phyloP scores from a whole-genome alignment of 2,888 invertebrate genomes.

The Synanthedon andrenaeformis region DNA sequence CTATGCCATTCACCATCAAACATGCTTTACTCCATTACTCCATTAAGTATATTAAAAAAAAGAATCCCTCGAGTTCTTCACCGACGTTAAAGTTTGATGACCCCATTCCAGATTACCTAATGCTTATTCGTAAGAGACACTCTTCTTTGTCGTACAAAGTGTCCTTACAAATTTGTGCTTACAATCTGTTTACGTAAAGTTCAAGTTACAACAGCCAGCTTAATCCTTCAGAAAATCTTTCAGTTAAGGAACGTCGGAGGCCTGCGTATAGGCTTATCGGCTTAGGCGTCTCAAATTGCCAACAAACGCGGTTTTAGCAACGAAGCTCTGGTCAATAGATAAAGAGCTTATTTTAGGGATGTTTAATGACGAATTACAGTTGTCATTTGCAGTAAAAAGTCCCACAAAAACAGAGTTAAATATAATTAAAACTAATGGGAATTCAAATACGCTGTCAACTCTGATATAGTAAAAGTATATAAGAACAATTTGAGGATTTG shows the following conservation, averaged over 20 bases:
- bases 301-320: not conserved
- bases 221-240: not conserved
- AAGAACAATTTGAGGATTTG: no score
- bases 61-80: not conserved
- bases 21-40: no score
- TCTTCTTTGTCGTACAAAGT: not conserved
- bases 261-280: not conserved
- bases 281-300: not conserved
- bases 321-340: not conserved
- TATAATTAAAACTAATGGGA: no score
- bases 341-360: no score
- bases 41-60: no score
- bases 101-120: not conserved
- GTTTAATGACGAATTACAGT: no score
- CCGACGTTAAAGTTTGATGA: not conserved
- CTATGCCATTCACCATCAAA: no score
- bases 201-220: not conserved
- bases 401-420: no score
- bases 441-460: no score
- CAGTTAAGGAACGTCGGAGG: not conserved
- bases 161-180: not conserved
- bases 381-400: no score
- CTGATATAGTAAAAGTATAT: no score
- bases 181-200: not conserved
- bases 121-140: not conserved